These are phyloP conservation scores for Dasypus novemcinctus DNA, from an alignment of 2,113 vertebrate species.

Conservation along the genomic window DNA sequence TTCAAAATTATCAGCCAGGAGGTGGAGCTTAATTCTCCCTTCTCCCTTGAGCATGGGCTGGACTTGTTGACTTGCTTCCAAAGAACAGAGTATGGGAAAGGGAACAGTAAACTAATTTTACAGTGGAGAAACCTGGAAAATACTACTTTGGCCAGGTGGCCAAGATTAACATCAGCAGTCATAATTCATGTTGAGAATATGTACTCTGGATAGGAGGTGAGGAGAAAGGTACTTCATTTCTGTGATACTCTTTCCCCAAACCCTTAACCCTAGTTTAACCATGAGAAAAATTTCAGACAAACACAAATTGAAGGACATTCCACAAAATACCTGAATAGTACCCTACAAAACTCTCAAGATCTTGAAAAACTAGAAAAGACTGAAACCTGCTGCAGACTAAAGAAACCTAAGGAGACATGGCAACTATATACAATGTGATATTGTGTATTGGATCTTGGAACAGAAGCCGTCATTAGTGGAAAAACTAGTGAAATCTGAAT, in stretches of 20 bases:
- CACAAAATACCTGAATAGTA: neutral
- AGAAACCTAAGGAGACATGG: neutral
- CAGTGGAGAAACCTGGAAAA: neutral
- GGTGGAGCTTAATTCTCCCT: neutral
- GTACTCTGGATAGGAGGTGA: neutral
- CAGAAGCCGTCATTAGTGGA: neutral
- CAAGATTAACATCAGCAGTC: neutral
- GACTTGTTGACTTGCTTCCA: neutral
- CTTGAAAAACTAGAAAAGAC: neutral
- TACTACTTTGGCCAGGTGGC: neutral
- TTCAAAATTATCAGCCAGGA: neutral
- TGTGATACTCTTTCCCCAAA: neutral
- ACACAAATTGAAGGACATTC: neutral
- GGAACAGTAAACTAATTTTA: neutral
- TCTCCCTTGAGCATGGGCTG: neutral
- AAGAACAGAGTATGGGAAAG: neutral
- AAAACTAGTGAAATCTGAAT: neutral
- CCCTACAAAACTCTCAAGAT: neutral
- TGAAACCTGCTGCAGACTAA: neutral
- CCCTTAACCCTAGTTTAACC: neutral
- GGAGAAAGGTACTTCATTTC: neutral
- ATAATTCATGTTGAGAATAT: neutral
- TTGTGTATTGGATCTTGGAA: neutral
- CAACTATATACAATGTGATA: neutral
- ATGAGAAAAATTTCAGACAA: neutral